phyloP scores from a whole-genome alignment of 2,113 vertebrate genomes.

The Patagioenas fasciata region DNA sequence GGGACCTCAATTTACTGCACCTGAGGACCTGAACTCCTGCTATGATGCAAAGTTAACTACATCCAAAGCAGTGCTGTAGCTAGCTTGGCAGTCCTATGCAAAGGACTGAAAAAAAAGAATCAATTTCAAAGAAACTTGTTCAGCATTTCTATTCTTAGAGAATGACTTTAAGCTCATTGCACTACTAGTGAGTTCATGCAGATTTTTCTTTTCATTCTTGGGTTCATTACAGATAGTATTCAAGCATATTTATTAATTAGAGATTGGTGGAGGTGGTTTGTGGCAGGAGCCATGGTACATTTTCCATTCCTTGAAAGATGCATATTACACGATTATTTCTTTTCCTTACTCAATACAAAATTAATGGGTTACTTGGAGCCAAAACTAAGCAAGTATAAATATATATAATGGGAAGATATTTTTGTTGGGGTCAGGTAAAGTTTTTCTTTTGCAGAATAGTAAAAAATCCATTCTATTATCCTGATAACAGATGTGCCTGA shows the following conservation, averaged over 20 bases:
- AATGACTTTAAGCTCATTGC: background rate
- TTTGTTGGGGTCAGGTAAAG: background rate
- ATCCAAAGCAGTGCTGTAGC: background rate
- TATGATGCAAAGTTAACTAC: background rate
- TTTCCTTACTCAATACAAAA: background rate
- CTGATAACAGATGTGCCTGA: background rate
- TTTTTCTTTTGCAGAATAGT: background rate
- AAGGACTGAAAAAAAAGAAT: background rate
- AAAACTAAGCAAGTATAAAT: background rate
- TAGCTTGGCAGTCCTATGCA: background rate
- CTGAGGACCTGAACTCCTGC: background rate
- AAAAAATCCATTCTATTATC: background rate
- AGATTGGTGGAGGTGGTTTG: background rate
- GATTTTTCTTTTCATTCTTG: background rate
- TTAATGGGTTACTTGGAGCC: background rate
- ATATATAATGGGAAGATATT: background rate
- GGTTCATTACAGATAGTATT: background rate
- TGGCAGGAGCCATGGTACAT: background rate
- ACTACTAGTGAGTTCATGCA: background rate
- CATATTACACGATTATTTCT: background rate
- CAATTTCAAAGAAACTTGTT: background rate
- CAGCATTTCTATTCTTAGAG: background rate
- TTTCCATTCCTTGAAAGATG: background rate
- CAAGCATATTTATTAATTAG: background rate
- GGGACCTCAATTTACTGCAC: background rate